These are phyloP conservation scores for Tetragonisca angustula DNA, from an alignment of 2,888 invertebrate genomes.

Conservation along the genomic window DNA sequence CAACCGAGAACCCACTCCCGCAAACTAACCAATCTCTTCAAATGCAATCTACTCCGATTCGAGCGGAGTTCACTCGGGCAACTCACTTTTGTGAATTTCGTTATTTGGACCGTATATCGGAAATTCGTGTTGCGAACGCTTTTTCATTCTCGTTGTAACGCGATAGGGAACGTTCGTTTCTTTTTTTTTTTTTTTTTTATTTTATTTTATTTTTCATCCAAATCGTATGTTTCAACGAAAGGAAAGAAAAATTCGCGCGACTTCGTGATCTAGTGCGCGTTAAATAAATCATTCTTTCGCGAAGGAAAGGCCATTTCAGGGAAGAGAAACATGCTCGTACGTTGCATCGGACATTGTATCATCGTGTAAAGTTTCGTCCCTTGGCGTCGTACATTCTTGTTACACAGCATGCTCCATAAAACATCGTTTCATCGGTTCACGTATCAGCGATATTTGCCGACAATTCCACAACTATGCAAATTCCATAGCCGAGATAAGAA, in stretches of 20 bases:
- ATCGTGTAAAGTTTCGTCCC: background rate
- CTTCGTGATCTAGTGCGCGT: background rate
- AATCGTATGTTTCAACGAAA: background rate
- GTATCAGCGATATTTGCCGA: constrained; percentile 10
- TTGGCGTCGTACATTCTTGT: background rate
- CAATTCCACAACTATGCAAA: constrained; percentile 21
- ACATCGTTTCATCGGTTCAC: background rate
- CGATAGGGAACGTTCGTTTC: too few species aligned
- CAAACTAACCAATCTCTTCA: constrained; percentile 2
- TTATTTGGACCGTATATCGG: background rate
- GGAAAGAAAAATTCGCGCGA: background rate
- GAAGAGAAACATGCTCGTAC: background rate
- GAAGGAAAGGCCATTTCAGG: background rate
- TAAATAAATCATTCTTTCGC: background rate
- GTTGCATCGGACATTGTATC: background rate
- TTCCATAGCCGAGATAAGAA: constrained; percentile 26
- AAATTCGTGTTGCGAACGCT: background rate
- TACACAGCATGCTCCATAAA: constrained; percentile 10
- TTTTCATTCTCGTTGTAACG: background rate
- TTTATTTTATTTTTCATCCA: too few species aligned
- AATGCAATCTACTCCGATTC: background rate
- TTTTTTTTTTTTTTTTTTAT: too few species aligned
- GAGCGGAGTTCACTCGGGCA: background rate
- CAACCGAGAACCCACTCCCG: background rate
- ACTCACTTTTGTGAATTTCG: background rate